phyloP scores from a whole-genome alignment of 2,888 invertebrate species.

The Eristalis arbustorum region DNA sequence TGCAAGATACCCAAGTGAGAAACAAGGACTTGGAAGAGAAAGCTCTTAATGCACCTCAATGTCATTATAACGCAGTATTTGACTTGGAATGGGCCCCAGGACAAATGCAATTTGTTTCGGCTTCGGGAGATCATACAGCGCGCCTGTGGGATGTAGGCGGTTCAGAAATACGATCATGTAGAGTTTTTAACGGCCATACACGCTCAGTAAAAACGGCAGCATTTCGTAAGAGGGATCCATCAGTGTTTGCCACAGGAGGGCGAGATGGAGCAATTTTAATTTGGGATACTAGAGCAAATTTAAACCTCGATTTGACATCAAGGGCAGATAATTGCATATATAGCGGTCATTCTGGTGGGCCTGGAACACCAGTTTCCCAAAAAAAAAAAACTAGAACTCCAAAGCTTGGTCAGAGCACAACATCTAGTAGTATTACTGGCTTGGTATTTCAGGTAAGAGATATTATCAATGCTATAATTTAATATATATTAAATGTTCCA shows the following conservation, averaged over 20 bases:
- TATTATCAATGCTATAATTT: background rate
- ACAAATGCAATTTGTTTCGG: slow-evolving; percentile 89
- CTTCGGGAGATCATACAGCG: slow-evolving; percentile 91
- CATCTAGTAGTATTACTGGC: slow-evolving; percentile 89
- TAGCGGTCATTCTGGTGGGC: slow-evolving; percentile 79
- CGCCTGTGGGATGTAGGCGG: slow-evolving; percentile 88
- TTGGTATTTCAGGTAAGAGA: slow-evolving; percentile 86
- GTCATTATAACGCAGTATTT: slow-evolving; percentile 93
- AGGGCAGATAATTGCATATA: slow-evolving; percentile 87
- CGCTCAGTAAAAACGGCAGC: slow-evolving; percentile 91
- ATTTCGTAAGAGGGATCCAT: slow-evolving; percentile 85
- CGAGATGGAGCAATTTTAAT: slow-evolving; percentile 92
- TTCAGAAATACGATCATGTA: slow-evolving; percentile 80
- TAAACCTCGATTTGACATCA: slow-evolving; percentile 80
- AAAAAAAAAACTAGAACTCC: slow-evolving; percentile 80
- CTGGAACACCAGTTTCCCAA: slow-evolving; percentile 82
- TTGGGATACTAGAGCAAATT: slow-evolving; percentile 88
- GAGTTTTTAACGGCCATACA: slow-evolving; percentile 88
- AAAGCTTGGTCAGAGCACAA: slow-evolving; percentile 79
- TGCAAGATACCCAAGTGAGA: slow-evolving; percentile 81
- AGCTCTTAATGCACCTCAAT: slow-evolving; percentile 82
- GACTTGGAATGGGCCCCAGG: slow-evolving; percentile 93
- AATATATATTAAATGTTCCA: too few relatives aligned
- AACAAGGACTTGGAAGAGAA: slow-evolving; percentile 79
- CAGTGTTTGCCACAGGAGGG: slow-evolving; percentile 92